These are phyloP conservation scores for Silurus asotus DNA, from an alignment of 2,113 vertebrate species.

Conservation along the genomic window DNA sequence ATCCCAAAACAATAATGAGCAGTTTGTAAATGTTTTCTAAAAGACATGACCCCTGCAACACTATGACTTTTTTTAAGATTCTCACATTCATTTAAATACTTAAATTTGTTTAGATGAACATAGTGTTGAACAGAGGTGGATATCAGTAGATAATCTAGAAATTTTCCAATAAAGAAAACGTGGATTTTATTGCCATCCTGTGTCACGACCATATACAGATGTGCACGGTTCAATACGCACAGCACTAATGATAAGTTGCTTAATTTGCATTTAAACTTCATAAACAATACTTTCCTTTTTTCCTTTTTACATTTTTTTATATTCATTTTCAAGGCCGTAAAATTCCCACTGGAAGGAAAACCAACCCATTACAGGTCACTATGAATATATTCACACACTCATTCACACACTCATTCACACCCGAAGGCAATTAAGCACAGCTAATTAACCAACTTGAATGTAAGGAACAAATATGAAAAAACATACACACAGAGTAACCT, in stretches of 20 bases:
- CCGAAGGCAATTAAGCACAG: neutral
- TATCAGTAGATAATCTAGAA: neutral
- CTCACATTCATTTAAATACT: neutral
- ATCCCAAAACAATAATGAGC: neutral
- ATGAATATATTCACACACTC: neutral
- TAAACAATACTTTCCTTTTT: neutral
- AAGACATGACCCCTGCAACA: neutral
- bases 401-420: neutral
- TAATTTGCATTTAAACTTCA: neutral
- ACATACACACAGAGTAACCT: neutral
- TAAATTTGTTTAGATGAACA: neutral
- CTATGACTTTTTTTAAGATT: neutral
- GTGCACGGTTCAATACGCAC: neutral
- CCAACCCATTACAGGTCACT: neutral
- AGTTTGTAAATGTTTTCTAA: neutral
- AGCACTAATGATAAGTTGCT: neutral
- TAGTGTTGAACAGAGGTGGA: neutral
- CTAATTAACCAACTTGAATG: neutral
- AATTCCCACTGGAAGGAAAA: neutral
- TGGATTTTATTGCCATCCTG: neutral
- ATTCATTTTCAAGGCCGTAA: neutral
- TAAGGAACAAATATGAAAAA: neutral
- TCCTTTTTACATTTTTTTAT: too few species aligned
- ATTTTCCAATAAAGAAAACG: too few species aligned
- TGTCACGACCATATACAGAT: neutral